Conservation (phyloP, 2,888 invertebrate genomes). For the Metalampra italica region DNA sequence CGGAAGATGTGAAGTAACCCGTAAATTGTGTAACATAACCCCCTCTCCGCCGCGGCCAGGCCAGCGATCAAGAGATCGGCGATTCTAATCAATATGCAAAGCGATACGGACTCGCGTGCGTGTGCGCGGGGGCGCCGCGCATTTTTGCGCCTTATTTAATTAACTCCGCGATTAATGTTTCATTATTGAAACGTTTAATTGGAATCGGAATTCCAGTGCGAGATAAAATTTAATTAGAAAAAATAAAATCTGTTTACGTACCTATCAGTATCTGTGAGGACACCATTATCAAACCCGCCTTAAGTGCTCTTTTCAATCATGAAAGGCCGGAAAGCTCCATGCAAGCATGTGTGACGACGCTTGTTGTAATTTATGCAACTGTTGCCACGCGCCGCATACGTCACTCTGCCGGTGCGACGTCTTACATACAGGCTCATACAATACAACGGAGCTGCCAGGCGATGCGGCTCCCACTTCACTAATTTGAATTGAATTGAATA, state of each 20-base stretch:
- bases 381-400: too few species aligned
- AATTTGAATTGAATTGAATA: too few species aligned
- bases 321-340: too few species aligned
- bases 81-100: constrained; percentile 16
- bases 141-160: constrained; percentile 15
- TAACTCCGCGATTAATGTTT: constrained; percentile 14
- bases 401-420: too few species aligned
- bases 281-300: too few species aligned
- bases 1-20: neutral
- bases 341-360: too few species aligned
- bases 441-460: too few species aligned
- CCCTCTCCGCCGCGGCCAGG: neutral
- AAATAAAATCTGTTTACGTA: too few species aligned
- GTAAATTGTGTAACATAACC: neutral
- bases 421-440: too few species aligned
- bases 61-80: constrained; percentile 1
- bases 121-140: neutral
- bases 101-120: constrained; percentile 9
- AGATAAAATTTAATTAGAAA: neutral
- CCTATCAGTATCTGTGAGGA: neutral
- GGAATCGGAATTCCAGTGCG: neutral
- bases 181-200: constrained; percentile 13
- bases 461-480: too few species aligned
- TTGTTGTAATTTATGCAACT: too few species aligned
- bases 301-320: neutral